Percentiles rank a stretch among this genome's conserved stretches.
Evolutionary conservation across 2,888 invertebrate species (phyloP).

Genomic region (Brachypalpus laphriformis): DNA sequence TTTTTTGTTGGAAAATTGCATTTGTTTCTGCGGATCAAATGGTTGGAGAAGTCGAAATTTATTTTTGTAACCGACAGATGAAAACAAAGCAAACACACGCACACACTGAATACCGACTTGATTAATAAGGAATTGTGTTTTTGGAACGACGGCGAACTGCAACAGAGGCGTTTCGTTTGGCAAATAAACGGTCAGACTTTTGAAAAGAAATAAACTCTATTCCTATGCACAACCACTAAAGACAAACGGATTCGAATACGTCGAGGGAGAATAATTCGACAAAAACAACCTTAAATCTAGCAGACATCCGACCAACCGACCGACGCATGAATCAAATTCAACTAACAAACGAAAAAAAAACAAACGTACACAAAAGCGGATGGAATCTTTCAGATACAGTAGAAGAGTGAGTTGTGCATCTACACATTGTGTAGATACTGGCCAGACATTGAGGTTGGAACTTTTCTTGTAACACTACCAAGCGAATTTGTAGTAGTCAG

Average conservation of each 20-base stretch:
- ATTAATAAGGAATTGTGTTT: conserved; percentile 10
- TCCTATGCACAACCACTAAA: conserved; percentile 14
- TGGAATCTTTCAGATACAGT: conserved; percentile 39
- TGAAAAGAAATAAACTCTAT: conserved; percentile 36
- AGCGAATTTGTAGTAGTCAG: conserved; percentile 54
- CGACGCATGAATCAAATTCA: conserved; percentile 64
- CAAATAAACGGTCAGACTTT: conserved; percentile 25
- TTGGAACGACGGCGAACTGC: conserved; percentile 8
- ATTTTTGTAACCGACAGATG: conserved; percentile 43
- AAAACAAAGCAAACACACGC: conserved; percentile 10
- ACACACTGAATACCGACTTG: not conserved
- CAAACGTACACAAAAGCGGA: conserved; percentile 24
- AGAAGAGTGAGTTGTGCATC: conserved; percentile 47
- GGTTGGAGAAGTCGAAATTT: conserved; percentile 19
- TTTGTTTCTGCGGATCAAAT: conserved; percentile 37
- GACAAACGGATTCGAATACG: not conserved
- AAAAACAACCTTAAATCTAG: conserved; percentile 20
- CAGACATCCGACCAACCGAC: conserved; percentile 42
- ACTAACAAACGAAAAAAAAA: conserved; percentile 43
- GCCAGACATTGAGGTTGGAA: conserved; percentile 10
- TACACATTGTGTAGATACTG: conserved; percentile 62
- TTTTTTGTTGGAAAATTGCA: not conserved
- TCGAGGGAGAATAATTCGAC: conserved; percentile 19
- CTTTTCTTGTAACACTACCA: conserved; percentile 41
- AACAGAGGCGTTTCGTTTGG: not conserved